Conservation (phyloP, 1,140 invertebrate species). For the Melanaphis sacchari region DNA sequence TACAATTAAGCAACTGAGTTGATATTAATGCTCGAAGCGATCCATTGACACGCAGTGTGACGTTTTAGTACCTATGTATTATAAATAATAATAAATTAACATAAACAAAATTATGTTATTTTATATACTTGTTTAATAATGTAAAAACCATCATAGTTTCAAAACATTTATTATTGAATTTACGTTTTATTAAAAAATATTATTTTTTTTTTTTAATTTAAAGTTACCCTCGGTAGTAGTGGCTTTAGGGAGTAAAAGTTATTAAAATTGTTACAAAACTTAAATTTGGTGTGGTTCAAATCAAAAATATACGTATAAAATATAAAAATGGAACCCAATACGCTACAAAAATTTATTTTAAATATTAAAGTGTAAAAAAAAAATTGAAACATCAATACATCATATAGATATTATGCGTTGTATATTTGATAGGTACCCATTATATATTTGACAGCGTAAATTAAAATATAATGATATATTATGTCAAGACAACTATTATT, state of each 20-base stretch:
- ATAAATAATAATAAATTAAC: not conserved
- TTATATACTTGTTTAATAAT: not conserved
- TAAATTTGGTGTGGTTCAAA: not conserved
- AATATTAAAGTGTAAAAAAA: not conserved
- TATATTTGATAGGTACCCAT: not conserved
- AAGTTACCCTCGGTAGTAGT: not conserved
- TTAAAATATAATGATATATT: not conserved
- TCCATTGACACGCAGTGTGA: too few relatives aligned
- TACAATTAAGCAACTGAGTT: too few relatives aligned
- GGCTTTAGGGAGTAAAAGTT: not conserved
- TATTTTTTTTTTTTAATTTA: constrained; percentile 12
- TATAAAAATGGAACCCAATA: not conserved
- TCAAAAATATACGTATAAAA: not conserved
- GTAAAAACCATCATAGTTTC: not conserved
- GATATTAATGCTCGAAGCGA: too few relatives aligned
- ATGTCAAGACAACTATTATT: not conserved
- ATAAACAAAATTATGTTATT: not conserved
- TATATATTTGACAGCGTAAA: not conserved
- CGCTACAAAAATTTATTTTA: not conserved
- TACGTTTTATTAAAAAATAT: not conserved
- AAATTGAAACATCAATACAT: not conserved
- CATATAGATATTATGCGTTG: not conserved
- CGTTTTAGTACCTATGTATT: not conserved
- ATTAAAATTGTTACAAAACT: constrained; percentile 17
- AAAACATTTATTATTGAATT: not conserved